phyloP scores from a whole-genome alignment of 1,140 invertebrate species.

The Pollicipes pollicipes region DNA sequence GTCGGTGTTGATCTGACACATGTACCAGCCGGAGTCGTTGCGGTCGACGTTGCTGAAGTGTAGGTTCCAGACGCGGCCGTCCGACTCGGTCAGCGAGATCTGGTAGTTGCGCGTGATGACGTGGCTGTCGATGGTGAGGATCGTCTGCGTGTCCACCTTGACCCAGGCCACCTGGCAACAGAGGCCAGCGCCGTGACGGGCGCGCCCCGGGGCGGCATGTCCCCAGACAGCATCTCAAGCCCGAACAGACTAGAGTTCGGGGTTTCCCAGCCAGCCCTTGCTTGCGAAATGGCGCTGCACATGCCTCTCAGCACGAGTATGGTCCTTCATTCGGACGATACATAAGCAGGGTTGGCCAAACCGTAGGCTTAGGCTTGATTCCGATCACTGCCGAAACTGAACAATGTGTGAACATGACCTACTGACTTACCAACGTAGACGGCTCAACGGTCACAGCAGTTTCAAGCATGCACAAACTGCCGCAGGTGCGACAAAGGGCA shows the following conservation, averaged over 20 bases:
- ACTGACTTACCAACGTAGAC: no score
- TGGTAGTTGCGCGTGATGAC: conserved; percentile 20
- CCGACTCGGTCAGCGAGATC: conserved; percentile 13
- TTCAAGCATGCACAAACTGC: no score
- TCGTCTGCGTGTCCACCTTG: conserved; percentile 31
- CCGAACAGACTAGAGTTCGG: not conserved
- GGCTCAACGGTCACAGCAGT: no score
- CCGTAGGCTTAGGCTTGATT: not conserved
- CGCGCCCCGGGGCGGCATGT: conserved; percentile 1
- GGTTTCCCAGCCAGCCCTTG: no score
- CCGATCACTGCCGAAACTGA: no score
- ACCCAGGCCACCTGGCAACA: conserved; percentile 27
- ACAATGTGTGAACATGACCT: no score
- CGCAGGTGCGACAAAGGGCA: no score
- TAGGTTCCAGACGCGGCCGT: conserved; percentile 21
- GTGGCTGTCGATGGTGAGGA: conserved; percentile 24
- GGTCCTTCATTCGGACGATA: conserved; percentile 20
- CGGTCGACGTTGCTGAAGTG: conserved; percentile 21
- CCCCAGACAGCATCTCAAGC: not conserved
- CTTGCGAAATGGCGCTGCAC: no score
- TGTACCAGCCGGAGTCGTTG: conserved; percentile 23
- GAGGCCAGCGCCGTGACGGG: not conserved
- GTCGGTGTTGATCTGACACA: conserved; percentile 26
- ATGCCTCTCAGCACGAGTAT: not conserved
- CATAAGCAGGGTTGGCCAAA: not conserved